Conservation (phyloP, 2,113 vertebrate species). For the Macaca fascicularis region T2T-MFA8v1.1 NC_088381.1:25197001-25197500, state of each 20-base stretch:
- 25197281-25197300: background rate
- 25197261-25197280: background rate
- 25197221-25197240: background rate
- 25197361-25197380: background rate
- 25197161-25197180: background rate
- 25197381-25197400: background rate
- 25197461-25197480: background rate
- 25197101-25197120: background rate
- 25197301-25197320: background rate
- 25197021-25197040: background rate
- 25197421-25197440: background rate
- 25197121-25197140: no score
- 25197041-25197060: background rate
- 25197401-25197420: background rate
- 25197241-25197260: background rate
- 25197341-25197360: background rate
- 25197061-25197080: background rate
- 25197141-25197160: background rate
- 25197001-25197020: background rate
- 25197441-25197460: background rate
- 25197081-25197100: background rate
- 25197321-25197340: background rate
- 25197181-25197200: background rate
- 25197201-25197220: background rate
- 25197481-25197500: background rate